These are phyloP conservation scores for Dysmachus trigonus DNA, from an alignment of 2,888 invertebrate species.

Conservation along the genomic window DNA sequence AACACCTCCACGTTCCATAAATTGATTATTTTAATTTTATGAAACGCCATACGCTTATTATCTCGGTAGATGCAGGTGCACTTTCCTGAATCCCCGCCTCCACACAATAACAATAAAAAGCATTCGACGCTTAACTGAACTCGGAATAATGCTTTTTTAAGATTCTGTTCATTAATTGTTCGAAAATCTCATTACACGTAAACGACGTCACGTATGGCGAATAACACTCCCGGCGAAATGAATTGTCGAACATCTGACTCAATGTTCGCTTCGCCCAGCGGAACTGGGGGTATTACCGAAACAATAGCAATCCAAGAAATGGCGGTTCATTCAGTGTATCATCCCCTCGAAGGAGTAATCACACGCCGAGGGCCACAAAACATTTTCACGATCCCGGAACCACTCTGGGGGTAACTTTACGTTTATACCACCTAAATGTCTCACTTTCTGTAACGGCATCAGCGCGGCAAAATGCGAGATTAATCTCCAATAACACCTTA, in stretches of 20 bases:
- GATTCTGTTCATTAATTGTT: background rate
- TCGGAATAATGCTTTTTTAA: background rate
- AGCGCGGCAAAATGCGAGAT: slow-evolving; percentile 10
- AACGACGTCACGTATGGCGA: background rate
- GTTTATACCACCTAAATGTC: background rate
- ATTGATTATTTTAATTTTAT: background rate
- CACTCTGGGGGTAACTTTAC: slow-evolving; percentile 9
- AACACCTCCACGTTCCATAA: background rate
- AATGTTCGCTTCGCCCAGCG: background rate
- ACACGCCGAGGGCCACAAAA: background rate
- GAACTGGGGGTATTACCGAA: background rate
- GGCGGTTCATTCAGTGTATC: background rate
- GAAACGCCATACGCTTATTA: background rate
- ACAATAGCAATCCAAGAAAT: background rate
- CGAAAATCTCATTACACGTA: background rate
- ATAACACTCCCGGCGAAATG: background rate
- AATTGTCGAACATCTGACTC: background rate
- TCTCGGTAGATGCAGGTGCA: background rate
- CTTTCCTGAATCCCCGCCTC: background rate
- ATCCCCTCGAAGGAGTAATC: background rate
- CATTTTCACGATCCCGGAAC: background rate
- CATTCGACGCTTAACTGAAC: background rate
- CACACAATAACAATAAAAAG: background rate
- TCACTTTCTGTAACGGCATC: background rate
- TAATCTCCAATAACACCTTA: slow-evolving; percentile 30